Evolutionary conservation across 23 tunicate species (phyloP).

Genomic region (Clavelina lepadiformis): DNA sequence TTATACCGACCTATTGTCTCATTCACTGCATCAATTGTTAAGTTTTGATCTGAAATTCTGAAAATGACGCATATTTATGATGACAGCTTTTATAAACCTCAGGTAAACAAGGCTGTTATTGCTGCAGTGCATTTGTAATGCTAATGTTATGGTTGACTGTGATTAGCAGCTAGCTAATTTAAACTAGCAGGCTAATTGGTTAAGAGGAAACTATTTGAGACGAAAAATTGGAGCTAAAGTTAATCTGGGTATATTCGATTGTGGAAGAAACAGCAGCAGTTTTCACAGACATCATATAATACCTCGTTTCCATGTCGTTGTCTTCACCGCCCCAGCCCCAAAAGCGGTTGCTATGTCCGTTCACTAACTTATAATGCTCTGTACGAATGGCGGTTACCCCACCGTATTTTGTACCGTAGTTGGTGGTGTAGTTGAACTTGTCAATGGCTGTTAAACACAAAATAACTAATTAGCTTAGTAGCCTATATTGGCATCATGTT

Average conservation of each 20-base stretch:
- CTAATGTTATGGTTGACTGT: no score
- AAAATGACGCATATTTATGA: no score
- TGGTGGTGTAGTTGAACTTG: constrained; percentile 86
- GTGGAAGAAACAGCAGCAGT: no score
- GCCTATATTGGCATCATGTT: neutral
- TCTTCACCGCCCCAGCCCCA: constrained; percentile 99
- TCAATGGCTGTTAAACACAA: constrained; percentile 57
- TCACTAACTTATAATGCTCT: constrained; percentile 49
- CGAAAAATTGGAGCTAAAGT: no score
- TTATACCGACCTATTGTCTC: constrained; percentile 78
- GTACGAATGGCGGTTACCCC: constrained; percentile 85
- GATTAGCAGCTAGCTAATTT: no score
- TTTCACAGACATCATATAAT: neutral
- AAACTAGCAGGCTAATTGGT: no score
- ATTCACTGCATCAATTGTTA: constrained; percentile 31
- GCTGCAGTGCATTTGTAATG: no score
- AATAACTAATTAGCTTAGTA: neutral
- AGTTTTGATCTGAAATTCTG: constrained; percentile 4
- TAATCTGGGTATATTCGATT: no score
- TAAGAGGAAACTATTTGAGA: no score
- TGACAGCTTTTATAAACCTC: no score
- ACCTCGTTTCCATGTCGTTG: constrained; percentile 96
- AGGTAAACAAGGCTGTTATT: no score
- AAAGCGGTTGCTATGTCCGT: constrained; percentile 87
- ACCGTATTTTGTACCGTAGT: constrained; percentile 89